Conservation (phyloP, 2,888 invertebrate species). For the Muscina levida region DNA sequence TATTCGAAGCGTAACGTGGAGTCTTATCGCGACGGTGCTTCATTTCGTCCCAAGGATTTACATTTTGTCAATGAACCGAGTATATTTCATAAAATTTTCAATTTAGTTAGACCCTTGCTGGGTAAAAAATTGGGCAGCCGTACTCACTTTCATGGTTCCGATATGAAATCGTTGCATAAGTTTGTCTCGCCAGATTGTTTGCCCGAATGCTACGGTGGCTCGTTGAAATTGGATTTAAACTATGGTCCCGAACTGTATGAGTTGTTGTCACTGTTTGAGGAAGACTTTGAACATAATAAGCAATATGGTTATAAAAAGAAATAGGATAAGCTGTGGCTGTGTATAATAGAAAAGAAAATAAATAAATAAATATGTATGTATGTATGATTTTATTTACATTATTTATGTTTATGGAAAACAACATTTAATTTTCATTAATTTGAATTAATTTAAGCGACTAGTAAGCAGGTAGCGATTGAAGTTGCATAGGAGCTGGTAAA, state of each 20-base stretch:
- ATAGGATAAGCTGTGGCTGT: neutral
- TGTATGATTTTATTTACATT: too few species aligned
- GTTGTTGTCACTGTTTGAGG: constrained; percentile 27
- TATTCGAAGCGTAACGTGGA: constrained; percentile 33
- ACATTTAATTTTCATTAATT: too few species aligned
- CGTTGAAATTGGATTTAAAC: constrained; percentile 65
- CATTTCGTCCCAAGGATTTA: constrained; percentile 32
- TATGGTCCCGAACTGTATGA: constrained; percentile 44
- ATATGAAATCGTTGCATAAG: constrained; percentile 44
- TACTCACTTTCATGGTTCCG: constrained; percentile 39
- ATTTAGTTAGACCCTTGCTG: constrained; percentile 9
- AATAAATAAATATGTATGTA: too few species aligned
- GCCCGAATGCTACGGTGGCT: constrained; percentile 53
- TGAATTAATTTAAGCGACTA: too few species aligned
- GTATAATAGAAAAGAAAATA: neutral
- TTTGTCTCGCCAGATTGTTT: constrained; percentile 50
- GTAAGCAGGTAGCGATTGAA: too few species aligned
- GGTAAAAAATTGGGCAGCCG: constrained; percentile 24
- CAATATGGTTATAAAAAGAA: constrained; percentile 41
- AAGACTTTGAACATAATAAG: constrained; percentile 27
- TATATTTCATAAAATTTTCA: constrained; percentile 27
- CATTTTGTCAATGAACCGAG: constrained; percentile 40
- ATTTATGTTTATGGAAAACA: too few species aligned
- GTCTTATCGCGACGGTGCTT: constrained; percentile 31
- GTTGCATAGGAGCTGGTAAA: too few species aligned